These are phyloP conservation scores for rat (Rattus norvegicus) DNA, from an alignment of 2,113 vertebrate species.

Conservation along the genomic window DNA sequence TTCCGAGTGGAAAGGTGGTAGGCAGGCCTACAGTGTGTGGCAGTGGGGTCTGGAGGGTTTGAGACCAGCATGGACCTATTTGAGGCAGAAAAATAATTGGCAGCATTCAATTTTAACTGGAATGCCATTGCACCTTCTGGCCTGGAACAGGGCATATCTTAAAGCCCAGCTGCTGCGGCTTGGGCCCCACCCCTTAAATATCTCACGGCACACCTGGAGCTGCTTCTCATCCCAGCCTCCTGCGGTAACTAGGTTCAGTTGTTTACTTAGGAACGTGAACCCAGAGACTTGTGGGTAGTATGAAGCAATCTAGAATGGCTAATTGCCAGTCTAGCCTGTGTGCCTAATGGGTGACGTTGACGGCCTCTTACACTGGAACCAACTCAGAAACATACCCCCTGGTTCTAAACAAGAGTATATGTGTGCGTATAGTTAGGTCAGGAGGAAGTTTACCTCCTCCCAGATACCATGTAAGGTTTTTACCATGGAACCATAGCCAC, in stretches of 20 bases:
- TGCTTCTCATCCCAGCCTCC: not conserved
- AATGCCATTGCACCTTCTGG: not conserved
- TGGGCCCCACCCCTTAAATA: not conserved
- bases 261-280: not conserved
- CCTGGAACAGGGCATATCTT: not conserved
- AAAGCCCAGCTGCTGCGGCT: not conserved
- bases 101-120: too few relatives aligned
- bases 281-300: not conserved
- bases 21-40: not conserved
- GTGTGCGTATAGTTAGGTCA: not conserved
- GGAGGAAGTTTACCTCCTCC: too few relatives aligned
- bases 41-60: too few relatives aligned
- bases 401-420: not conserved
- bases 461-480: not conserved
- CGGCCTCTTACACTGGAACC: not conserved
- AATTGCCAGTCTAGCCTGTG: not conserved
- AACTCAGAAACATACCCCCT: not conserved
- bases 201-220: constrained; percentile 11
- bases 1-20: not conserved
- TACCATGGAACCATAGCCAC: too few relatives aligned
- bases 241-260: not conserved
- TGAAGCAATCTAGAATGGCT: not conserved
- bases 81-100: not conserved
- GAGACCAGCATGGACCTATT: not conserved
- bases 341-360: not conserved